Evolutionary conservation across 2,888 invertebrate species (phyloP).

Genomic region (Drosophila stalkeri): DNA sequence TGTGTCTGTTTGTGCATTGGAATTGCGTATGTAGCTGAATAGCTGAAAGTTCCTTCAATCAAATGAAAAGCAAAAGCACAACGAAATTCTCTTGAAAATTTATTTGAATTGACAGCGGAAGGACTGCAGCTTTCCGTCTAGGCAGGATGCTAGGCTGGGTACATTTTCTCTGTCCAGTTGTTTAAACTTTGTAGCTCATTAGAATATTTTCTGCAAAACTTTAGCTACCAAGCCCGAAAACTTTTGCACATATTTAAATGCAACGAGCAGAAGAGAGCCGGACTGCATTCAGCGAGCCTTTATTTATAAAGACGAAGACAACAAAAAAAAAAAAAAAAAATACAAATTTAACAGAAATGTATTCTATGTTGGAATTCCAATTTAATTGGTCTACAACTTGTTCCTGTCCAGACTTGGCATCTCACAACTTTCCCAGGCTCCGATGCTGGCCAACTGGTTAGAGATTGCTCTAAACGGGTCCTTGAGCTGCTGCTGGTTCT

Average conservation of each 20-base stretch:
- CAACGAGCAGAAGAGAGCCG: slow-evolving; percentile 22
- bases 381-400: slow-evolving; percentile 79
- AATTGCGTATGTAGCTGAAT: slow-evolving; percentile 5
- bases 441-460: slow-evolving; percentile 35
- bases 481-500: slow-evolving; percentile 18
- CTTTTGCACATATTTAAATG: slow-evolving; percentile 39
- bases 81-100: slow-evolving; percentile 41
- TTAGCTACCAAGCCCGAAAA: slow-evolving; percentile 47
- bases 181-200: slow-evolving; percentile 75
- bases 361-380: slow-evolving; percentile 67
- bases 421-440: slow-evolving; percentile 46
- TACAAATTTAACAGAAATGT: slow-evolving; percentile 37
- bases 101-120: slow-evolving; percentile 56
- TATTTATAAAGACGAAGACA: slow-evolving; percentile 53
- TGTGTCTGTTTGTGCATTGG: slow-evolving; percentile 6
- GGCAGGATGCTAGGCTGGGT: slow-evolving; percentile 55
- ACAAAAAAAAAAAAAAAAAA: slow-evolving; percentile 25
- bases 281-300: slow-evolving; percentile 38
- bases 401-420: slow-evolving; percentile 61
- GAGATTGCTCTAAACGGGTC: slow-evolving; percentile 40
- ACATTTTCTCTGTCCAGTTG: slow-evolving; percentile 19
- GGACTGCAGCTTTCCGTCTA: slow-evolving; percentile 30
- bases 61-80: slow-evolving; percentile 1
- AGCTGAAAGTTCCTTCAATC: slow-evolving; percentile 30
- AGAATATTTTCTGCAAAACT: slow-evolving; percentile 76